phyloP scores from a whole-genome alignment of 2,797 vertebrate species.

The Channa striata region DNA sequence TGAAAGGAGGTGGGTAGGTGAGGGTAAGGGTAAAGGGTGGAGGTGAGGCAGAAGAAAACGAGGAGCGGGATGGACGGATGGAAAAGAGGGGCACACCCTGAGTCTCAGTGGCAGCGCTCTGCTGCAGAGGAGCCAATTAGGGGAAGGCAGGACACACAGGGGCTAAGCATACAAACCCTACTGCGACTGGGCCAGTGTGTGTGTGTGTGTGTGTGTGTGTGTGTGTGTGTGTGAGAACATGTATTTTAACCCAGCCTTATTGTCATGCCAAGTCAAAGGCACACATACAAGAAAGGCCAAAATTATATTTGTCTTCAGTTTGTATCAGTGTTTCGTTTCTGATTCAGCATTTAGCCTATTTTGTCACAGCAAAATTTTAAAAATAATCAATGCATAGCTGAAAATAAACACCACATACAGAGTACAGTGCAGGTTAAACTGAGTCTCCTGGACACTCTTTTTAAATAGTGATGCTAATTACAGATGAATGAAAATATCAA shows the following conservation, averaged over 20 bases:
- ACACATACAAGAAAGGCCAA: conserved; percentile 15
- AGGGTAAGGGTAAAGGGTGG: conserved; percentile 27
- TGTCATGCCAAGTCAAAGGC: conserved; percentile 33
- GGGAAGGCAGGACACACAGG: conserved; percentile 60
- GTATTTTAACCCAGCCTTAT: conserved; percentile 52
- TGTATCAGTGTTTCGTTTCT: not conserved
- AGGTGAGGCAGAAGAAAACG: conserved; percentile 30
- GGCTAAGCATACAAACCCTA: conserved; percentile 69
- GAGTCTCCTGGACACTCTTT: not conserved
- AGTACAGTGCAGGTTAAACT: not conserved
- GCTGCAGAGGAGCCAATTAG: conserved; percentile 80
- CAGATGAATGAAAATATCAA: conserved; percentile 2
- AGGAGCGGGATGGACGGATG: conserved; percentile 24
- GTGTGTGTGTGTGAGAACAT: conserved; percentile 15
- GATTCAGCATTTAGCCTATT: conserved; percentile 9
- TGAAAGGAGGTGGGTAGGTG: conserved; percentile 21
- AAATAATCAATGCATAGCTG: not conserved
- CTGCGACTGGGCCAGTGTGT: conserved; percentile 30
- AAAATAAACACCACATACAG: not conserved
- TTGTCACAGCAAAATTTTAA: not conserved
- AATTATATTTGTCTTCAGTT: conserved; percentile 6
- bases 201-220: conserved; percentile 10
- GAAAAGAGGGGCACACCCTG: conserved; percentile 55
- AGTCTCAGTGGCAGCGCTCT: conserved; percentile 61
- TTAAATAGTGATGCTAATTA: conserved; percentile 15